These are phyloP conservation scores for Dermochelys coriacea DNA, from an alignment of 2,797 vertebrate genomes.

Conservation along the genomic window DNA sequence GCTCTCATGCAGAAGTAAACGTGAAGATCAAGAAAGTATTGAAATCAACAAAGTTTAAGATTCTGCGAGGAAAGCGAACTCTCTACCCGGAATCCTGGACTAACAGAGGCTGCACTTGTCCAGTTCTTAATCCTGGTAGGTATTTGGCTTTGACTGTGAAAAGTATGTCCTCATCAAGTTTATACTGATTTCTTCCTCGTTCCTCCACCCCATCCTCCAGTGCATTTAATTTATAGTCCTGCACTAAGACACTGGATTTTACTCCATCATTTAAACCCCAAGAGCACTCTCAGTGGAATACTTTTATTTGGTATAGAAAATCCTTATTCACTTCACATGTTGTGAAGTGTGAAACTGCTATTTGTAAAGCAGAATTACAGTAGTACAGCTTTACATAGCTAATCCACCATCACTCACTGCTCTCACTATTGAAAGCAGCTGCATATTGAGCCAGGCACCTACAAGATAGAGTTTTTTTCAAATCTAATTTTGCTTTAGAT, in stretches of 20 bases:
- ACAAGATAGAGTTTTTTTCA: background rate
- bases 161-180: background rate
- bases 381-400: background rate
- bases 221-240: background rate
- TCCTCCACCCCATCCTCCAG: fast-evolving
- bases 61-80: conserved; percentile 86
- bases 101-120: conserved; percentile 94
- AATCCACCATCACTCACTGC: background rate
- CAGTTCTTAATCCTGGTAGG: conserved; percentile 96
- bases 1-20: conserved; percentile 95
- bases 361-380: background rate
- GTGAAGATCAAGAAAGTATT: conserved; percentile 97
- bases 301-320: background rate
- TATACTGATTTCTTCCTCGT: background rate
- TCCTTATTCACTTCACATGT: background rate
- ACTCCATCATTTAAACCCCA: background rate
- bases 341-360: background rate
- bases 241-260: background rate
- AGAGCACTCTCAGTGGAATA: background rate
- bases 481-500: conserved; percentile 1
- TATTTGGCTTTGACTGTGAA: background rate
- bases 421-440: background rate
- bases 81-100: conserved; percentile 99
- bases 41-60: conserved; percentile 91
- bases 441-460: fast-evolving